These are phyloP conservation scores for Alauda arvensis DNA, from an alignment of 2,797 vertebrate genomes.

Conservation along the genomic window DNA sequence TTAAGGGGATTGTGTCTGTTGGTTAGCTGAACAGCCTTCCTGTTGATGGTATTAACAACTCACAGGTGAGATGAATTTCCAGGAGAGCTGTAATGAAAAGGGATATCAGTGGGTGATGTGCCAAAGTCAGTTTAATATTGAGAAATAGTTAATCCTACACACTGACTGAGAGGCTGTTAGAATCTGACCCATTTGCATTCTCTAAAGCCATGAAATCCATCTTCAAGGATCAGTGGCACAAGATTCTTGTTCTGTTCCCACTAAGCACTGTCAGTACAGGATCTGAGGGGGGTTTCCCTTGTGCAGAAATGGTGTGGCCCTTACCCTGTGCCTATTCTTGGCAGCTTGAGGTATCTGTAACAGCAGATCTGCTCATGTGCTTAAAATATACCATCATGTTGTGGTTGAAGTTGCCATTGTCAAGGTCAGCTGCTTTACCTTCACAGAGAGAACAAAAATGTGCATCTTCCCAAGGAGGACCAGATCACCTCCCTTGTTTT, in stretches of 20 bases:
- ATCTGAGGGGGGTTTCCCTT: background rate
- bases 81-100: background rate
- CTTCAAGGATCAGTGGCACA: no score
- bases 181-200: background rate
- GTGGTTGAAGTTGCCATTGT: background rate
- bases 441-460: background rate
- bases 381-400: background rate
- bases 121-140: background rate
- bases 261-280: background rate
- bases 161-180: background rate
- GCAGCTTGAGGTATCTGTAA: background rate
- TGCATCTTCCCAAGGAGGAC: background rate
- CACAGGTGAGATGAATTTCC: background rate
- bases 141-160: background rate
- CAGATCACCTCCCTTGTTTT: background rate
- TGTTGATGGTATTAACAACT: background rate
- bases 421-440: background rate
- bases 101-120: background rate
- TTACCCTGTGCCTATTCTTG: background rate
- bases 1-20: background rate
- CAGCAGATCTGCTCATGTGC: background rate
- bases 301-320: background rate
- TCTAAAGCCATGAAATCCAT: background rate
- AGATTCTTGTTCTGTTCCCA: background rate
- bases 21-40: background rate